Evolutionary conservation across 2,797 vertebrate genomes (phyloP), one percentile per base, ranked within the genome.

Genomic region (Enteromius afrohamiltoni): DNA sequence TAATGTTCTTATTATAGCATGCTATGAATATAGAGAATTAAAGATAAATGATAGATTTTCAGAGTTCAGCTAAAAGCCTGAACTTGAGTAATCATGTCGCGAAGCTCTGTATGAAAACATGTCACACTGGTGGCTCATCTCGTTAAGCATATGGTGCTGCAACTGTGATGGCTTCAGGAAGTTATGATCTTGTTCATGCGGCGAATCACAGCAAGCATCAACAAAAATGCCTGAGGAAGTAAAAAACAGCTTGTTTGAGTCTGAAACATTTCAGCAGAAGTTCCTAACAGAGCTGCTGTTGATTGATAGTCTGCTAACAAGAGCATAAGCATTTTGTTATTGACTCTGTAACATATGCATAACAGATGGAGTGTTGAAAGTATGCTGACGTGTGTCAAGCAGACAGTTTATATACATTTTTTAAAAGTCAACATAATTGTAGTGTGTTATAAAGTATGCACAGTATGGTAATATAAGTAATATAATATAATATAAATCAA

Each of bases 1-100:
- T 80, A 80, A 73, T 69, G 73, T 82, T 74, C 71, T 82, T 86
- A 85, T 73, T 83, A 60, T 73, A 79, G 74, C 37, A 62, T 31
- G 21, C 31, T 42, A 55, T 58, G 55, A 79, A 71, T 29, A 31
- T 55, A 45, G 34, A 49, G n/a, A 83, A 83, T 83, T 83, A 76
- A 70, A 86, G 58, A 70, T 75, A 80, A 82, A 78, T 78, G 75
- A 29, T 34, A 23, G 23, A 47, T 60, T 40, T 76, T 53, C 62
- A 37, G 26, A 31, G 29, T 8, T 31, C 62, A 17, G 37, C 75
- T 64, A 16, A 64, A 77, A 45, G 75, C 14, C 62, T 34, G 51
- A 19, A 67, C 47, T 16, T 68, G 47, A 26, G 16, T 26, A 67
- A 80, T 55, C 78, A 55, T 55, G 64, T 55, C 0, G 79, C 1